Evolutionary conservation across 2,888 invertebrate genomes (phyloP), one percentile per base, ranked within the genome.

Genomic region (Stictocephala bisonia): DNA sequence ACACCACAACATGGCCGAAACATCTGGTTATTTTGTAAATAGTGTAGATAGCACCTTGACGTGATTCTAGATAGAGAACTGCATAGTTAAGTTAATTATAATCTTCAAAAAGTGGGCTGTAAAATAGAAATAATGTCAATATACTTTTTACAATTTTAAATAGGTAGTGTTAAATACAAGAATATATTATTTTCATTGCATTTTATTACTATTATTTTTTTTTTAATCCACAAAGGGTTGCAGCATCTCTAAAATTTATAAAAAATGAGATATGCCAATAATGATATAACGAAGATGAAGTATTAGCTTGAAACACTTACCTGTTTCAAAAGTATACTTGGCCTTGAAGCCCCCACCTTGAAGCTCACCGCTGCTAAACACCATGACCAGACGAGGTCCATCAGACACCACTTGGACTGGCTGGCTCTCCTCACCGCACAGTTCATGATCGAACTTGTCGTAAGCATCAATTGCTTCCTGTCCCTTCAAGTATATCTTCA

Each of bases 261-360:
- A 58, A 67, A 31, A 35, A 22, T 67, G 44, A 56, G n/a, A n/a
- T 29, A 51, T 24, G 53, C 70, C 68, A 40, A 24, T 35, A 56
- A 76, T 41, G 70, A 48, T 60, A 67, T 9, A 29, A 24, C 58
- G n/a, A 53, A 53, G 22, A 18, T 11, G 22, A 18, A 69, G 66
- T 66, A 4, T 11, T 41, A 15, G 11, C 11, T 27, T 77, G 40
- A 11, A 26, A 29, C n/a, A 77, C 78, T 79, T 79, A 93, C 93
- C 93, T 85, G 93, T 93, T 87, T 93, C 91, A 84, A 94, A 94
- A 60, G 90, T 89, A 83, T 93, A 95, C 84, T 89, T 90, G 79
- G 94, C 95, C 84, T 96, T 96, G 83, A 97, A 97, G 72, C 97
- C 96, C 60, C 92, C 88, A 7, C 97, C 97, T 84, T 93, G 94